Evolutionary conservation across 2,888 invertebrate species (phyloP).

Genomic region (Drosophila hawaiiensis): DNA sequence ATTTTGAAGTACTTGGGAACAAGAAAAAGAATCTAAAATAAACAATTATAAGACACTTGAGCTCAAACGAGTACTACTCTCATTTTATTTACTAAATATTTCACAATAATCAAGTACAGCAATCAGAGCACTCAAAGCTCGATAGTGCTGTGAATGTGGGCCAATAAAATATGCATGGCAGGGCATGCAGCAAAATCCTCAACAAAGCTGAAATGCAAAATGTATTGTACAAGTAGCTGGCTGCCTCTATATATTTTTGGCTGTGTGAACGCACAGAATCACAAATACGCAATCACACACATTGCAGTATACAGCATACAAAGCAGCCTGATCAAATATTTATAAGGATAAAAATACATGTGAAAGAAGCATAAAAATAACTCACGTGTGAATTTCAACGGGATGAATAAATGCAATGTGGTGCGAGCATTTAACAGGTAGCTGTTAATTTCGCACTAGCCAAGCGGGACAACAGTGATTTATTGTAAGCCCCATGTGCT

Average conservation of each 20-base stretch:
- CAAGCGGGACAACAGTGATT: constrained; percentile 48
- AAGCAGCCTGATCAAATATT: constrained; percentile 58
- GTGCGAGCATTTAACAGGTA: constrained; percentile 45
- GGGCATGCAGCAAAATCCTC: constrained; percentile 44
- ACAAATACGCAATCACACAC: constrained; percentile 14
- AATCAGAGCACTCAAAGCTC: constrained; percentile 44
- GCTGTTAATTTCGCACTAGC: constrained; percentile 51
- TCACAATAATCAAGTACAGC: constrained; percentile 56
- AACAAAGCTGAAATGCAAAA: constrained; percentile 64
- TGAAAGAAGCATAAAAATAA: constrained; percentile 51
- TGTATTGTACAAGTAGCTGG: constrained; percentile 27
- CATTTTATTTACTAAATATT: constrained; percentile 51
- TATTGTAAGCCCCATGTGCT: constrained; percentile 35
- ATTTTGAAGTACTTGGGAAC: neutral
- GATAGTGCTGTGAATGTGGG: constrained; percentile 3
- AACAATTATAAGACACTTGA: neutral
- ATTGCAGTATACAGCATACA: constrained; percentile 32
- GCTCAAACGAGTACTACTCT: neutral
- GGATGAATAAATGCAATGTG: constrained; percentile 36
- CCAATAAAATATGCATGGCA: constrained; percentile 58
- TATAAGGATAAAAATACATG: constrained; percentile 49
- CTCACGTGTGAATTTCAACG: constrained; percentile 39
- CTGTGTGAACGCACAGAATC: constrained; percentile 31
- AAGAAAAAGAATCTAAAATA: neutral
- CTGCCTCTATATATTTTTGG: constrained; percentile 10